A percentile compares a stretch with the other conserved stretches of the same genome.
These are phyloP conservation scores for Synergus laeviventris DNA, from an alignment of 2,888 invertebrate species.

Conservation along the genomic window DNA sequence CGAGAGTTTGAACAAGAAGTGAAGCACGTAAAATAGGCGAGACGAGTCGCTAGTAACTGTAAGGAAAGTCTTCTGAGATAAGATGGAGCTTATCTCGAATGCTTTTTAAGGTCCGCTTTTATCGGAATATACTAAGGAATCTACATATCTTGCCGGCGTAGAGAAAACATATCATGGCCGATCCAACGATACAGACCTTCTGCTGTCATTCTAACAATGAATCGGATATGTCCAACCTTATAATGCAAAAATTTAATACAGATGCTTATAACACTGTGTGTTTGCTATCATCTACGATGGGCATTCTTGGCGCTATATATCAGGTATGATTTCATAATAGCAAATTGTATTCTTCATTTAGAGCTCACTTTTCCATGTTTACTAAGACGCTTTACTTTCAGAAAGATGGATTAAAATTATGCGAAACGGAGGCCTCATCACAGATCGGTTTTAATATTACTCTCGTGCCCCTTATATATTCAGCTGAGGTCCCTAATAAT, in stretches of 20 bases:
- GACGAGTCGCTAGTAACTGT: slow-evolving; percentile 1
- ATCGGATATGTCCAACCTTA: slow-evolving; percentile 81
- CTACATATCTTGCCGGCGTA: slow-evolving; percentile 29
- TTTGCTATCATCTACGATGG: slow-evolving; percentile 84
- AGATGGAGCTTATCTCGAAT: slow-evolving; percentile 30
- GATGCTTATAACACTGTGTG: slow-evolving; percentile 86
- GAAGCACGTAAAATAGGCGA: not conserved
- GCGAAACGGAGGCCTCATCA: no score
- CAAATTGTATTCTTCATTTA: not conserved
- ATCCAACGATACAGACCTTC: slow-evolving; percentile 90
- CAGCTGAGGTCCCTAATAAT: no score
- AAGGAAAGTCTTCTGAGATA: slow-evolving; percentile 24
- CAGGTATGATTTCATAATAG: slow-evolving; percentile 78
- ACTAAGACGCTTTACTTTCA: no score
- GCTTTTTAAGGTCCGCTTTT: slow-evolving; percentile 32
- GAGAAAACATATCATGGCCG: slow-evolving; percentile 80
- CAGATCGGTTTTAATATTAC: no score
- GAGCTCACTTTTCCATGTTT: not conserved
- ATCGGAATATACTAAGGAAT: slow-evolving; percentile 27
- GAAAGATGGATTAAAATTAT: no score
- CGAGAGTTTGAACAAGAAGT: not conserved
- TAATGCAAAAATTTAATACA: slow-evolving; percentile 86
- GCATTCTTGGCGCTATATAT: slow-evolving; percentile 86
- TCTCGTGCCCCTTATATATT: no score
- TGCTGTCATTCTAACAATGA: slow-evolving; percentile 85